Base-by-base conservation (phyloP, 1,140 invertebrate genomes). In the Bombyx mandarina region DNA sequence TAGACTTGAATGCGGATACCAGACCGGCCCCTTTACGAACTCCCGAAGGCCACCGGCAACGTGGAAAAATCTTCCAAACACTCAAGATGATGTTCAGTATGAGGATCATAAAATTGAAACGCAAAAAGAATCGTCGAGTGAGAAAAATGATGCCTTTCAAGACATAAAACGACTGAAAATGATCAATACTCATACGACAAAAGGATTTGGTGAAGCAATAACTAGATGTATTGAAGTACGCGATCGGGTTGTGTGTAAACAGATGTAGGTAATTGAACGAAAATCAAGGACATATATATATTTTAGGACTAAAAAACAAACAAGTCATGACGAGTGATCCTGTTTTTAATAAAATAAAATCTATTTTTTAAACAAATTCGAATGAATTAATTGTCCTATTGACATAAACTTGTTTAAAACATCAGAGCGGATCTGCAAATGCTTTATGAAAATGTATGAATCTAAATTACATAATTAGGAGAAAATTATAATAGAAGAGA, bases 1-100 rank as follows among this genome's bases (percentile, higher is more conserved):
- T 3, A 69, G 80, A 49, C n/a, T 84, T 6, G 82, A 86, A 60
- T 86, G 82, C 63, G 82, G 82, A 6, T 86, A 86, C 51, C 12
- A 64, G 8, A 45, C 75, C 42, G 67, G 65, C 1, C 79, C 79
- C 12, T 82, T 66, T 58, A 66, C 55, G 3, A 71, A 73, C 65
- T 50, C 63, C n/a, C 60, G 73, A 42, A 69, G 77, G 59, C 79
- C 82, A 8, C 68, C 77, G n/a, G 55, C 26, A 35, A 35, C 52
- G 46, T 64, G 26, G 44, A 65, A 78, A 56, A 7, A 45, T 6
- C 48, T 12, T 49, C 7, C 42, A 54, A 10, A 18, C 43, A 9
- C 18, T 42, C 18, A 52, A 65, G 50, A 56, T 45, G 47, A 54
- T 0, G 43, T 43, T 50, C 18, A n/a, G 6, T 22, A 51, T 22